A percentile compares a stretch with the other conserved stretches of the same genome.
These are phyloP conservation scores for Cacatua alba DNA, from an alignment of 2,113 vertebrate genomes.

Conservation along the genomic window DNA sequence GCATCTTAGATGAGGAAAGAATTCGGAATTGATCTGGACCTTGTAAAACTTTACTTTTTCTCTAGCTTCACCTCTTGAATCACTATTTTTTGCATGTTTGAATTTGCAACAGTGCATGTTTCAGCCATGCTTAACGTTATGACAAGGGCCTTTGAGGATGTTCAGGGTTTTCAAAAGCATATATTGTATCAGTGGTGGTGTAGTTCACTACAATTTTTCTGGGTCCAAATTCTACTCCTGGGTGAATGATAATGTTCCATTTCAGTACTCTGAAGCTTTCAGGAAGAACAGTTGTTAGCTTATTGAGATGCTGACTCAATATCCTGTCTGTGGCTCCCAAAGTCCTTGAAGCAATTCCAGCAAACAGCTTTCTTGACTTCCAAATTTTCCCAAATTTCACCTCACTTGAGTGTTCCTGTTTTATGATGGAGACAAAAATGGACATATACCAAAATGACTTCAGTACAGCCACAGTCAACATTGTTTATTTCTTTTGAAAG, in stretches of 20 bases:
- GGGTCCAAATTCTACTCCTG: neutral
- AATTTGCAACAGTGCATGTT: neutral
- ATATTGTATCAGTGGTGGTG: rapidly evolving
- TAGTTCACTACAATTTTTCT: neutral
- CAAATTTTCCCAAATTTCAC: neutral
- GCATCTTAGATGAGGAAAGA: neutral
- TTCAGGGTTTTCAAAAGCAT: neutral
- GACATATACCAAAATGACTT: neutral
- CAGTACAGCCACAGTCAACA: neutral
- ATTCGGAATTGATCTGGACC: neutral
- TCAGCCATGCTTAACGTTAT: neutral
- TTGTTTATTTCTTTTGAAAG: neutral
- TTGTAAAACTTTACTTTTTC: neutral
- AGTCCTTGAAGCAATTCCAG: neutral
- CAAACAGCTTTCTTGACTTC: neutral
- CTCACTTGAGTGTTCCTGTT: neutral
- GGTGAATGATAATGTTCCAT: neutral
- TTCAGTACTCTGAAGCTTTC: neutral
- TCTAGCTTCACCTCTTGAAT: neutral
- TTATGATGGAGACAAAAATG: neutral
- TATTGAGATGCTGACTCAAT: neutral
- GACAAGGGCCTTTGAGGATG: neutral
- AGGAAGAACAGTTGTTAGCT: neutral
- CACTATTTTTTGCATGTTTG: neutral
- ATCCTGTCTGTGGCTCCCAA: neutral